Base-by-base conservation (phyloP, 2,888 invertebrate species). In the Panopea generosa region DNA sequence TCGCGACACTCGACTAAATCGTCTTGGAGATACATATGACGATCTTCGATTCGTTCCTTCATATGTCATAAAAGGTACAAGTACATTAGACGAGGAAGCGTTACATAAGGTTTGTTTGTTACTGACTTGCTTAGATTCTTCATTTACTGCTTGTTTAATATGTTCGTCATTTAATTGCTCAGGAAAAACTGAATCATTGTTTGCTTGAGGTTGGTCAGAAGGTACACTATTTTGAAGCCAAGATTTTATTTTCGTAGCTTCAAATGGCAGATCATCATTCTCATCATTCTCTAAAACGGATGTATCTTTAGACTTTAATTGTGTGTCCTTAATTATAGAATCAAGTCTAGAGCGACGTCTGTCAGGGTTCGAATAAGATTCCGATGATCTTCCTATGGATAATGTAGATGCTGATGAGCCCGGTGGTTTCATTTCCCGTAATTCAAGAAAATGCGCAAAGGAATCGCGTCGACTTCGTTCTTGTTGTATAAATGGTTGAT, bases 1-100 rank as follows among this genome's bases (percentile, higher is more conserved):
- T 63, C 63, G 62, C 43, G 66, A 63, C 43, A 29, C 50, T 62
- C 59, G 49, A 45, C 26, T 70, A 22, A 67, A 68, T 49, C 56
- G 29, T 38, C 70, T 45, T 52, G 66, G 75, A 16, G 76, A 78
- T 26, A 62, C 72, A 49, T 76, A 78, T 52, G 52, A 52, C 4
- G 50, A 56, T 53, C 55, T 22, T 55, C 56, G 33, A 45, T 6
- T 9, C 16, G 45, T 18, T 45, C 20, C 20, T 9, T 47, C 33
- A 11, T 33, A 7, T 4, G 6, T 33, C 33, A 33, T 33, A 4
- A 11, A 7, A 33, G 33, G 4, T 7, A 11, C 4, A 7, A 33
- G 11, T 33, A 7, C 20, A 61, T 45, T 55, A 67, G 69, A n/a
- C 56, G 63, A 22, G 55, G 49, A 3, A 67, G 49, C 20, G 14